phyloP scores from a whole-genome alignment of 2,797 vertebrate species.

The Choloepus didactylus region DNA sequence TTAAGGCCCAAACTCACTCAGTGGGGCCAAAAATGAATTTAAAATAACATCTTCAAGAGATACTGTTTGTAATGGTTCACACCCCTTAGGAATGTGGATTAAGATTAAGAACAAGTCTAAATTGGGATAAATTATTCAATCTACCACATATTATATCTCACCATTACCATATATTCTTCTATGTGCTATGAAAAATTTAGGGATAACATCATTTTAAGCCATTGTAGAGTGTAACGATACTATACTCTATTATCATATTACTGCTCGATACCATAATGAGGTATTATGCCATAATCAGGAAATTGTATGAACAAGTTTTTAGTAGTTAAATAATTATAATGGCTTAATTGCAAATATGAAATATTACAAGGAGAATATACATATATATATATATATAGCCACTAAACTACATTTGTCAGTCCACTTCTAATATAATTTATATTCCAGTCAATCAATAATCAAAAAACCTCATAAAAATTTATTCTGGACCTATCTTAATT shows the following conservation, averaged over 20 bases:
- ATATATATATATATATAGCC: neutral
- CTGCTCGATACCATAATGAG: neutral
- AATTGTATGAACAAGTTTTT: neutral
- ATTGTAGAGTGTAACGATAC: neutral
- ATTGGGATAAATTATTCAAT: no score
- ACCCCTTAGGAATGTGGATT: no score
- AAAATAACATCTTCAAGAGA: no score
- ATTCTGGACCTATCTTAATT: neutral
- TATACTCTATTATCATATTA: neutral
- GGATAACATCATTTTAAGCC: neutral
- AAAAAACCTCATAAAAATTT: neutral
- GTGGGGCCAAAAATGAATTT: no score
- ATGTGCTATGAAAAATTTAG: neutral
- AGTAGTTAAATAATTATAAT: conserved; percentile 38
- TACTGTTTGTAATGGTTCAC: no score
- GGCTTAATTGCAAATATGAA: neutral
- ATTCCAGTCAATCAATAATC: neutral
- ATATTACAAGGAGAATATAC: neutral
- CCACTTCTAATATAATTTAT: neutral
- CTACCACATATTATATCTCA: neutral
- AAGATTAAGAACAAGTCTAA: no score
- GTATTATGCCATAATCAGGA: neutral
- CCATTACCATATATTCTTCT: neutral
- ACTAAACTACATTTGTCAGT: neutral
- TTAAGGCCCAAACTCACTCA: no score